Base-by-base conservation (phyloP, 2,113 vertebrate genomes). In the Dendrocopos noguchii region DNA sequence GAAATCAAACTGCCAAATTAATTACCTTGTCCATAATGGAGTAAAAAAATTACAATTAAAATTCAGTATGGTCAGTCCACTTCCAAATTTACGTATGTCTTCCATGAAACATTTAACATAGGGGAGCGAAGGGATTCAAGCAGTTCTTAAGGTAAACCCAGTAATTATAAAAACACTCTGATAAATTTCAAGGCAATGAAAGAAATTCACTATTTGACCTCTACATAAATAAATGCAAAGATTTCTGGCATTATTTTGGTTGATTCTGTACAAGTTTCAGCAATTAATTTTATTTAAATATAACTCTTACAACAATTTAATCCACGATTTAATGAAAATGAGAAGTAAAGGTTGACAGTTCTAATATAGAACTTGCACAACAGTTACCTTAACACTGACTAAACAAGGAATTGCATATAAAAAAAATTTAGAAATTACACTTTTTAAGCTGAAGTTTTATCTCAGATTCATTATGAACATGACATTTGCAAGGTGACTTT, bases 291-390 rank as follows among this genome's bases (percentile, higher is more conserved):
- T 95, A 96, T 93, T 94, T 93, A 96, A 96, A 97, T 94, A 94
- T 60, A 95, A 94, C 24, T 92, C 29, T 91, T 80, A 78, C 22
- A 85, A 79, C 50, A 63, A 66, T 86, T 80, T 82, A 65, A 64
- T 74, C 59, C 76, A 86, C 56, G 59, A 61, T 55, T 80, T 84
- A 91, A 90, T 83, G 91, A 93, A 94, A 92, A 93, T 29, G 84
- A 73, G 36, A 31, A 81, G 56, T 53, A 87, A 79, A 88, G 55
- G 56, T 42, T 80, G 86, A 72, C 68, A 95, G 95, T 95, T 97
- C 96, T 96, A 97, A 96, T 90, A 77, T 87, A 95, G 95, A 97
- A 97, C 95, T 85, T 89, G 53, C 60, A 89, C 44, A 91, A 89
- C 33, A 74, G 47, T 83, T 85, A 79, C 39, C 66, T 95, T 83